These are phyloP conservation scores for Colossoma macropomum DNA, from an alignment of 2,113 vertebrate species.

Conservation along the genomic window DNA sequence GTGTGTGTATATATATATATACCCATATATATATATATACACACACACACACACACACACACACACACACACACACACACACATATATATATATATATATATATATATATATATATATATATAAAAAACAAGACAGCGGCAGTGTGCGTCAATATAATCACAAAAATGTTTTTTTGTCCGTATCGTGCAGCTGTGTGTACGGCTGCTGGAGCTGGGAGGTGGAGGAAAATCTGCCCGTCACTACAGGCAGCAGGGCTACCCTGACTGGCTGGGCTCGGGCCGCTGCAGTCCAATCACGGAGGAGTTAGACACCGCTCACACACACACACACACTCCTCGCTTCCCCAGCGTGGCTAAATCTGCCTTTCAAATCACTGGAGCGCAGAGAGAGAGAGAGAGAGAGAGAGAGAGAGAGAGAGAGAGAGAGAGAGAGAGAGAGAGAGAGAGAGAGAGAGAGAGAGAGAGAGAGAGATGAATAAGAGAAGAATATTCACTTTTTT, in stretches of 20 bases:
- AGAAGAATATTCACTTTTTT: background rate
- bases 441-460: background rate
- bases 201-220: conserved; percentile 31
- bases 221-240: conserved; percentile 70
- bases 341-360: conserved; percentile 47
- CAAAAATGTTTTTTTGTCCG: background rate
- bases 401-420: conserved; percentile 1
- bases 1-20: no score
- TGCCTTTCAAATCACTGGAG: conserved; percentile 63
- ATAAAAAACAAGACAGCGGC: no score
- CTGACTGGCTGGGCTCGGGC: conserved; percentile 69
- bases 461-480: background rate
- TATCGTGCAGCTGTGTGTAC: background rate
- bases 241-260: conserved; percentile 65
- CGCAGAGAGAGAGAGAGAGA: conserved; percentile 13
- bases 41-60: no score
- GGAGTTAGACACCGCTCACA: conserved; percentile 28
- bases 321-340: conserved; percentile 14
- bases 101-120: no score
- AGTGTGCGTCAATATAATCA: background rate
- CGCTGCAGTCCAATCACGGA: conserved; percentile 68
- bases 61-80: no score
- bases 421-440: background rate
- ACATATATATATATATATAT: no score
- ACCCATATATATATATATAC: no score